Evolutionary conservation across 2,113 vertebrate species (phyloP).

Genomic region (Acinonyx jubatus): DNA sequence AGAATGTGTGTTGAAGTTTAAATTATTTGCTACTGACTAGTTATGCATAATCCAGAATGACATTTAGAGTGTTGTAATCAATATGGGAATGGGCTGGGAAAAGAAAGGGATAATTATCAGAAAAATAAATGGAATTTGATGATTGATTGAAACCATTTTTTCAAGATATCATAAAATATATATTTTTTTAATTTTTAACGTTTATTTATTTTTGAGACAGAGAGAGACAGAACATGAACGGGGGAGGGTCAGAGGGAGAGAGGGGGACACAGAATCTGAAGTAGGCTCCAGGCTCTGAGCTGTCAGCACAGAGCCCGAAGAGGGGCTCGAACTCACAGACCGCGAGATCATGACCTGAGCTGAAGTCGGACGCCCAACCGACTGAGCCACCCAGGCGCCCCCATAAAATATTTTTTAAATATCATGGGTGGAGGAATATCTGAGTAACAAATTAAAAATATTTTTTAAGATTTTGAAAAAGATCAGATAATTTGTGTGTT

Average conservation of each 20-base stretch:
- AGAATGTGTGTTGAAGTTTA: conserved; percentile 47
- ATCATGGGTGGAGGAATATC: conserved; percentile 53
- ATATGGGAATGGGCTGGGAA: conserved; percentile 42
- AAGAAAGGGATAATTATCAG: conserved; percentile 54
- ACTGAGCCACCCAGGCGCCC: too few relatives aligned
- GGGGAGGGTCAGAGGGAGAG: too few relatives aligned
- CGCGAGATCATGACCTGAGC: too few relatives aligned
- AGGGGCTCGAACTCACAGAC: too few relatives aligned
- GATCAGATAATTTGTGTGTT: conserved; percentile 61
- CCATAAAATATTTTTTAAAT: conserved; percentile 73
- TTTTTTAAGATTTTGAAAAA: conserved; percentile 70
- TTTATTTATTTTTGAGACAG: too few relatives aligned
- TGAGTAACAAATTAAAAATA: conserved; percentile 72
- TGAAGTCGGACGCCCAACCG: too few relatives aligned
- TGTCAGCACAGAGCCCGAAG: too few relatives aligned
- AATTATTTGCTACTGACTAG: conserved; percentile 62
- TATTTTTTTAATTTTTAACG: conserved; percentile 31
- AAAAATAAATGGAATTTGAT: conserved; percentile 75
- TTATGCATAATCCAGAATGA: conserved; percentile 50
- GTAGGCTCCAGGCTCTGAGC: too few relatives aligned
- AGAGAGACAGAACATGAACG: too few relatives aligned
- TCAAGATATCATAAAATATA: conserved; percentile 67
- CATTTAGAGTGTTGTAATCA: conserved; percentile 61
- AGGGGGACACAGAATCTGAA: too few relatives aligned
- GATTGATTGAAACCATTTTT: conserved; percentile 57